These are phyloP conservation scores for Chaetodon trifascialis DNA, from an alignment of 2,113 vertebrate species.

Conservation along the genomic window DNA sequence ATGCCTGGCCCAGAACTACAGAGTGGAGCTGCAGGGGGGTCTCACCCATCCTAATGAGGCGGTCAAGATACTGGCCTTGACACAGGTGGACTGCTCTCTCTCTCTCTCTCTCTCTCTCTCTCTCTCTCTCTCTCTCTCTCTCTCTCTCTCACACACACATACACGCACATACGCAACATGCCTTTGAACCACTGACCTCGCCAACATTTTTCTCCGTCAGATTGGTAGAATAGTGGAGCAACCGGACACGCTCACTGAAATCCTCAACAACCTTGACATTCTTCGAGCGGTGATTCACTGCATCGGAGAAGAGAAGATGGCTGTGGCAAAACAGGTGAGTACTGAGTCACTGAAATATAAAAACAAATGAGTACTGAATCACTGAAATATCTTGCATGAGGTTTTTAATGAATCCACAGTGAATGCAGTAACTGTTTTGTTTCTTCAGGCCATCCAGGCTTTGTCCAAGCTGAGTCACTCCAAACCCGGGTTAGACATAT, in stretches of 20 bases:
- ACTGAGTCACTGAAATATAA: not conserved
- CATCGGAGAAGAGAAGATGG: constrained; percentile 91
- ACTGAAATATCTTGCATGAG: not conserved
- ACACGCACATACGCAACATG: not conserved
- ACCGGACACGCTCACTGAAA: constrained; percentile 84
- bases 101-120: rapidly evolving
- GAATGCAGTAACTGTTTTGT: constrained; percentile 11
- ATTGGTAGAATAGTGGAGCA: constrained; percentile 90
- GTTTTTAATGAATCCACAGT: not conserved
- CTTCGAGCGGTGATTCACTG: constrained; percentile 88
- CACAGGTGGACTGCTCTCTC: constrained; percentile 86
- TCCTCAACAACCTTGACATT: constrained; percentile 87
- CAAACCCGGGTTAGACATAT: constrained; percentile 87
- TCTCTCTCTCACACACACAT: not conserved
- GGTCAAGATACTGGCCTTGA: constrained; percentile 90
- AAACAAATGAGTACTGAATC: constrained; percentile 86
- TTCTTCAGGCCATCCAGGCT: constrained; percentile 88
- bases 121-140: rapidly evolving
- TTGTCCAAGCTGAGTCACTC: constrained; percentile 88
- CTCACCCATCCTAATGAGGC: constrained; percentile 88
- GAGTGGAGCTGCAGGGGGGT: constrained; percentile 88
- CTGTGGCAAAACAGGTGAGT: constrained; percentile 92
- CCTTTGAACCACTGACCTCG: not conserved
- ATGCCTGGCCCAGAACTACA: constrained; percentile 86
- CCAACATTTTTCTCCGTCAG: constrained; percentile 72